These are phyloP conservation scores for Adelphocoris suturalis DNA, from an alignment of 2,888 invertebrate genomes.

Conservation along the genomic window DNA sequence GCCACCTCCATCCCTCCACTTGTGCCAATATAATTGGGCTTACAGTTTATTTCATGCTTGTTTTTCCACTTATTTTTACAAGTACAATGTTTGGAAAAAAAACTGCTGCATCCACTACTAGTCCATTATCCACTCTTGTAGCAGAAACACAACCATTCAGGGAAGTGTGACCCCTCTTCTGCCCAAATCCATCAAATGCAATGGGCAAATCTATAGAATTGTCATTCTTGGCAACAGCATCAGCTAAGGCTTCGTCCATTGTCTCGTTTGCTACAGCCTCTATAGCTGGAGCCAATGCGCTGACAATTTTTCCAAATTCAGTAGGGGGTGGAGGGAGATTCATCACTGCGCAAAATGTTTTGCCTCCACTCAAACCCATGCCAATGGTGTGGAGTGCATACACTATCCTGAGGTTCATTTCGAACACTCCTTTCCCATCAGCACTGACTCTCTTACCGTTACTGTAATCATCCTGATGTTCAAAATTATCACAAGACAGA, in stretches of 20 bases:
- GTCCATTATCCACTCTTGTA: neutral
- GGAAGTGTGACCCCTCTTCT: constrained; percentile 34
- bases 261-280: neutral
- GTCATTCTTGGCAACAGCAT: constrained; percentile 59
- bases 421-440: neutral
- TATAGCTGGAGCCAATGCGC: neutral
- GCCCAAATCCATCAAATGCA: constrained; percentile 72
- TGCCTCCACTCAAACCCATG: constrained; percentile 20
- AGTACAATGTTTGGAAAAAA: neutral
- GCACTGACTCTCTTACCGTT: neutral
- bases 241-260: constrained; percentile 68
- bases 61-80: neutral
- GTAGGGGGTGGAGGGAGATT: constrained; percentile 65
- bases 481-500: neutral
- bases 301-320: neutral
- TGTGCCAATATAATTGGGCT: constrained; percentile 73
- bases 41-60: constrained; percentile 46
- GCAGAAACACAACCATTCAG: constrained; percentile 10
- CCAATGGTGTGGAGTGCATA: constrained; percentile 64
- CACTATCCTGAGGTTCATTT: constrained; percentile 47
- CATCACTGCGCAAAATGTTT: constrained; percentile 57
- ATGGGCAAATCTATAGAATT: constrained; percentile 53
- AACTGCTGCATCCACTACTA: neutral
- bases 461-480: neutral
- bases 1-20: constrained; percentile 74